phyloP scores from a whole-genome alignment of 2,888 invertebrate genomes.

The Neocrepidodera transversa region DNA sequence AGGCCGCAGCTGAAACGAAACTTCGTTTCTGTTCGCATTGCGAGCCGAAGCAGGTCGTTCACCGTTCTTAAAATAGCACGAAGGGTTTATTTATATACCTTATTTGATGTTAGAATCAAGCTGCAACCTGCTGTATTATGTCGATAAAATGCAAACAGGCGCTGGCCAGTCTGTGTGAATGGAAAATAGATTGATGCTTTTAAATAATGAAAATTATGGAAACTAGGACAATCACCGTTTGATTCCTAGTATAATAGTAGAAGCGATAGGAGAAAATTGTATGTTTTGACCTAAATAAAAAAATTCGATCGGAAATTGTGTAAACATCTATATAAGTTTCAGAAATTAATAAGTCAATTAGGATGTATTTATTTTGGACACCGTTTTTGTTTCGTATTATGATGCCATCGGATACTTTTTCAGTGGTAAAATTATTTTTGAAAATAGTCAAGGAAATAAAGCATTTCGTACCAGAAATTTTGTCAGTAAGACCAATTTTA shows the following conservation, averaged over 20 bases:
- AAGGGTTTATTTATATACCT: conserved; percentile 35
- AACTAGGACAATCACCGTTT: conserved; percentile 25
- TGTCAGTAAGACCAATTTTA: too few species aligned
- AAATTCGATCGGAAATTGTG: too few species aligned
- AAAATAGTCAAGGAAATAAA: too few species aligned
- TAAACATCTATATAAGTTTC: too few species aligned
- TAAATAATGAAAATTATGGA: conserved; percentile 29
- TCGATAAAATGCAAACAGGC: conserved; percentile 28
- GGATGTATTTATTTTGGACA: too few species aligned
- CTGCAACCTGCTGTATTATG: conserved; percentile 33
- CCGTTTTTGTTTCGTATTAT: too few species aligned
- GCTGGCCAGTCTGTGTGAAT: conserved; percentile 7
- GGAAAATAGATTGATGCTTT: conserved; percentile 9
- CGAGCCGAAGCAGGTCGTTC: conserved; percentile 41
- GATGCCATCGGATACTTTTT: too few species aligned
- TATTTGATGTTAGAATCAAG: conserved; percentile 27
- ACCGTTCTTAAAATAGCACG: conserved; percentile 42
- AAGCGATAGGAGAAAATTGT: neutral
- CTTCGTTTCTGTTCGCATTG: conserved; percentile 16
- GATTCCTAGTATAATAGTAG: conserved; percentile 12
- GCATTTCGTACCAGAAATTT: too few species aligned
- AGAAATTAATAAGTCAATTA: too few species aligned
- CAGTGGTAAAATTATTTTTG: too few species aligned
- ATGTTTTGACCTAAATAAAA: too few species aligned
- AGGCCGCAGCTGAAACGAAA: neutral